Evolutionary conservation across 2,797 vertebrate species (phyloP).

Genomic region (Girardinus metallicus): DNA sequence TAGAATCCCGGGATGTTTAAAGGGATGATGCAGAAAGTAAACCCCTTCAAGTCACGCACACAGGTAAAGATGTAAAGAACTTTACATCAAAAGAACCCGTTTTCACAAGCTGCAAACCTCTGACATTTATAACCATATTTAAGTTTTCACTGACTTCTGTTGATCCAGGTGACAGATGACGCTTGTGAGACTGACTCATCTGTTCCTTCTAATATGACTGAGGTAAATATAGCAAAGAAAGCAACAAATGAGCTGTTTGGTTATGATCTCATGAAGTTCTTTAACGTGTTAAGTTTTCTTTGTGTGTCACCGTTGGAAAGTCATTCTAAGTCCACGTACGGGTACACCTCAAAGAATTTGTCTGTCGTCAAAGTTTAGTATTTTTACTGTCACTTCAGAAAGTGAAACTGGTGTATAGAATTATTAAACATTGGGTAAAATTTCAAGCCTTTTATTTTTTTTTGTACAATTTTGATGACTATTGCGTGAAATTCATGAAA

Average conservation of each 20-base stretch:
- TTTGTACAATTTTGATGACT: background rate
- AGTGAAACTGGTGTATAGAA: background rate
- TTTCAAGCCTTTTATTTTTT: background rate
- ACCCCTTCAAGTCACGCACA: slow-evolving; percentile 59
- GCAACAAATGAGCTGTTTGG: background rate
- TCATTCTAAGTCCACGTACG: background rate
- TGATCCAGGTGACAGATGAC: slow-evolving; percentile 12
- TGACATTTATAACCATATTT: too few species aligned
- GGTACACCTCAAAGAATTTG: background rate
- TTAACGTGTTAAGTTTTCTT: background rate
- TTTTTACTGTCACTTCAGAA: background rate
- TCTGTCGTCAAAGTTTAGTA: background rate
- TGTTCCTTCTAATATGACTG: fast-evolving
- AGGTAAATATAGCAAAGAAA: slow-evolving; percentile 4
- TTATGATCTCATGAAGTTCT: background rate
- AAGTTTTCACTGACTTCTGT: background rate
- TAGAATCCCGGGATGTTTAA: slow-evolving; percentile 62
- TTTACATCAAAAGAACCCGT: too few species aligned
- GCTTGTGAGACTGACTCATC: slow-evolving; percentile 32
- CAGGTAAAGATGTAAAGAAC: slow-evolving; percentile 47
- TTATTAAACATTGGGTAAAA: background rate
- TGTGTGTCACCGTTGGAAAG: background rate
- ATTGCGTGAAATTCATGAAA: too few species aligned
- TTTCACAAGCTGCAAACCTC: background rate
- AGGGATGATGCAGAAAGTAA: slow-evolving; percentile 71